Evolutionary conservation across 2,888 invertebrate species (phyloP).

Genomic region (Apocheima hispidaria): DNA sequence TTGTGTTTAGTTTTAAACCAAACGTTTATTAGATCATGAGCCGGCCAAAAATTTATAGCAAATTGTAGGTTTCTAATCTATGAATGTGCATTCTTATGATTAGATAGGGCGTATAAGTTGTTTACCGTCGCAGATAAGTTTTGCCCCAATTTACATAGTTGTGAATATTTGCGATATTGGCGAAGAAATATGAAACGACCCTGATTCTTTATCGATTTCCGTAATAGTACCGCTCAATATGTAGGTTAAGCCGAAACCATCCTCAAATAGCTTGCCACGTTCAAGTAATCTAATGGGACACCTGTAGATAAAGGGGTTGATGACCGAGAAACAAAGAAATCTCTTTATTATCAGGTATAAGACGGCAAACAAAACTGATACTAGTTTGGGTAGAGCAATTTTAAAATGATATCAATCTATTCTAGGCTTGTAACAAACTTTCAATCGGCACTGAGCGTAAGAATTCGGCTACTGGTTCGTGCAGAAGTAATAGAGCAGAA

Average conservation of each 20-base stretch:
- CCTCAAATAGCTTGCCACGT: conserved; percentile 46
- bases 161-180: conserved; percentile 26
- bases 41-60: neutral
- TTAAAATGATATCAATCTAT: conserved; percentile 42
- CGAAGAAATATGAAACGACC: conserved; percentile 22
- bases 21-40: too few species aligned
- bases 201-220: conserved; percentile 44
- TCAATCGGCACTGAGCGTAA: conserved; percentile 32
- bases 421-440: conserved; percentile 21
- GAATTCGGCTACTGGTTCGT: conserved; percentile 26
- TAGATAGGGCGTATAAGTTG: conserved; percentile 1
- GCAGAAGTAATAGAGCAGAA: conserved; percentile 25
- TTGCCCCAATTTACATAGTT: conserved; percentile 17
- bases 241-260: conserved; percentile 45
- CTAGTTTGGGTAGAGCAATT: conserved; percentile 42
- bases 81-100: conserved; percentile 20
- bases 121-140: conserved; percentile 17
- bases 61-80: conserved; percentile 17
- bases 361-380: conserved; percentile 45
- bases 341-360: conserved; percentile 62
- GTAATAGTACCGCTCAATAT: conserved; percentile 40
- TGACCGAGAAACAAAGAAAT: conserved; percentile 67
- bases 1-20: neutral
- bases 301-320: conserved; percentile 70
- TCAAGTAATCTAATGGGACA: conserved; percentile 63